Base-by-base conservation (phyloP, 2,113 vertebrate species). In the Dolichotis patagonum region DNA sequence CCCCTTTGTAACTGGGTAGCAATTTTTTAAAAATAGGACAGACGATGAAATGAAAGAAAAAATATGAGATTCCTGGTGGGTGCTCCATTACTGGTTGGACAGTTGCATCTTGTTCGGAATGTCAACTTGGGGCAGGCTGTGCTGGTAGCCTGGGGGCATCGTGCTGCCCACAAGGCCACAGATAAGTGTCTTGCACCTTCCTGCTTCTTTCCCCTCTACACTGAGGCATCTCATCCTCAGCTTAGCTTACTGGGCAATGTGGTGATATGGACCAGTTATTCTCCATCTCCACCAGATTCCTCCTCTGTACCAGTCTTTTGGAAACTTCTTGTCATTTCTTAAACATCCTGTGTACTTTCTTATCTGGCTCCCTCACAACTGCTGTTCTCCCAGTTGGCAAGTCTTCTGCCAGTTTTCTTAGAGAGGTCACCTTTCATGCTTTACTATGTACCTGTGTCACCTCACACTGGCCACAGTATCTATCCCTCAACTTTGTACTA, bases 261-360 rank as follows among this genome's bases (percentile, higher is more conserved):
- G 5, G 52, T 17, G 38, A 9, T 16, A 10, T 7, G 11, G 30
- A n/a, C 71, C 49, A 26, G 6, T 43, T 32, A 14, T 13, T 62
- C 10, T 17, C 77, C 16, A 4, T 35, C 62, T 65, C 20, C 16
- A 22, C 46, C 80, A 62, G 38, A 19, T 28, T 38, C 65, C 35
- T 46, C 38, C n/a, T 38, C 24, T 9, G 32, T 12, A 22, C 63
- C 10, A 52, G 82, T 58, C 73, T 69, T 77, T 62, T 13, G 43
- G 49, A 81, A 56, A 88, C 9, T 43, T 73, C 63, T 26, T 85
- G 52, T 63, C 75, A 32, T 43, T 89, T 93, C 85, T 94, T 85
- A 46, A 62, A 65, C 24, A 94, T 77, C 24, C 41, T 49, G 19
- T 26, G 26, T 56, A 28, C 88, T 90, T 80, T 81, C 54, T 24